Base-by-base conservation (phyloP, 2,888 invertebrate genomes). In the Clanis bilineata region DNA sequence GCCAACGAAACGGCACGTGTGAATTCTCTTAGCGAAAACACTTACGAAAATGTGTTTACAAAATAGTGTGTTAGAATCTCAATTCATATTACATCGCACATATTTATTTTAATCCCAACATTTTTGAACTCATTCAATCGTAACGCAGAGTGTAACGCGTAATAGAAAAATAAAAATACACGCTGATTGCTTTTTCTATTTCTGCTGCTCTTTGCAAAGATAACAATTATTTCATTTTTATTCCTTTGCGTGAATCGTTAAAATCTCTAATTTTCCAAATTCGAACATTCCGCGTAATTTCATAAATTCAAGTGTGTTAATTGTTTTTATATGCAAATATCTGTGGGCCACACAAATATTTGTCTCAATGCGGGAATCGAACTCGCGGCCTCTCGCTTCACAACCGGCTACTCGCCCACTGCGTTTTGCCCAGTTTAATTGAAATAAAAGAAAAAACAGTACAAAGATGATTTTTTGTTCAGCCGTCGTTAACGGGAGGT, bases 401-500 rank as follows among this genome's bases (percentile, higher is more conserved):
- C n/a, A n/a, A n/a, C n/a, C n/a, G n/a, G n/a, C n/a, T n/a, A n/a
- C n/a, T n/a, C n/a, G n/a, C n/a, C n/a, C n/a, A n/a, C n/a, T n/a
- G n/a, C n/a, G n/a, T n/a, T n/a, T n/a, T n/a, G n/a, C n/a, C n/a
- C n/a, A n/a, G 22, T 32, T 51, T 60, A 28, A 59, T 62, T 51
- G 45, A 58, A 25, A 39, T 18, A 6, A 9, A 56, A 32, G 32
- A 51, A 51, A 51, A 47, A 51, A 51, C 51, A 32, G 56, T 56
- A 41, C 41, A 41, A 58, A 58, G 47, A 39, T 51, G 32, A 32
- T 18, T 39, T 58, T 58, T 58, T 58, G 38, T 51, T 15, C 39
- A 41, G 47, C 18, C 51, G 15, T 38, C 51, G 39, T 36, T 39
- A 56, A 23, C 45, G 58, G 47, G 47, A 58, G 58, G 58, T 58